Percentiles rank a stretch among this genome's conserved stretches.
Evolutionary conservation across 1,140 invertebrate species (phyloP).

Genomic region (Seison nebaliae): DNA sequence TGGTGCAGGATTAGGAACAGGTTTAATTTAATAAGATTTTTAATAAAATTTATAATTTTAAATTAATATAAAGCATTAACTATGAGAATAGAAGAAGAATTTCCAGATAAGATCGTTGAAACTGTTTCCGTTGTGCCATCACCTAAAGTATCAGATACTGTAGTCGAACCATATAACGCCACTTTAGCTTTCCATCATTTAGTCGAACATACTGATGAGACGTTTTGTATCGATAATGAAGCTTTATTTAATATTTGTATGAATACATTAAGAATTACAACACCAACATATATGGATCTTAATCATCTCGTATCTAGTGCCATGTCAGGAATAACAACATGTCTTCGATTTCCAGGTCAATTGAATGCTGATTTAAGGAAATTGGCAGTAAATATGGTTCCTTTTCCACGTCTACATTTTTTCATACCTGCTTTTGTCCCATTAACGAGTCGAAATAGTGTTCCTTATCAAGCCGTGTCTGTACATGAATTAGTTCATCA

Average conservation of each 20-base stretch:
- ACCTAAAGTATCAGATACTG: no score
- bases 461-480: conserved; percentile 31
- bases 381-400: conserved; percentile 42
- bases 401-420: conserved; percentile 46
- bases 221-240: conserved; percentile 51
- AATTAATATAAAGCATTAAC: no score
- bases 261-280: conserved; percentile 42
- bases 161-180: no score
- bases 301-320: conserved; percentile 38
- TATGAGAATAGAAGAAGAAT: conserved; percentile 30
- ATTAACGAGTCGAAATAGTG: conserved; percentile 33
- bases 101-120: conserved; percentile 29
- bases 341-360: no score
- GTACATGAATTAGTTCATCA: conserved; percentile 34
- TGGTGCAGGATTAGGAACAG: conserved; percentile 62
- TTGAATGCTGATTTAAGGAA: no score
- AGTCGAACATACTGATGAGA: conserved; percentile 48
- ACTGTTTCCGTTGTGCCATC: conserved; percentile 29
- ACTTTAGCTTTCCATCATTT: no score
- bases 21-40: no score
- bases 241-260: conserved; percentile 54
- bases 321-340: conserved; percentile 54
- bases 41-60: conserved; percentile 25
- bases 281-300: conserved; percentile 39
- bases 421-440: conserved; percentile 51